A percentile compares a stretch with the other conserved stretches of the same genome.
These are phyloP conservation scores for Halictus quadricinctus DNA, from an alignment of 2,888 invertebrate species.

Conservation along the genomic window DNA sequence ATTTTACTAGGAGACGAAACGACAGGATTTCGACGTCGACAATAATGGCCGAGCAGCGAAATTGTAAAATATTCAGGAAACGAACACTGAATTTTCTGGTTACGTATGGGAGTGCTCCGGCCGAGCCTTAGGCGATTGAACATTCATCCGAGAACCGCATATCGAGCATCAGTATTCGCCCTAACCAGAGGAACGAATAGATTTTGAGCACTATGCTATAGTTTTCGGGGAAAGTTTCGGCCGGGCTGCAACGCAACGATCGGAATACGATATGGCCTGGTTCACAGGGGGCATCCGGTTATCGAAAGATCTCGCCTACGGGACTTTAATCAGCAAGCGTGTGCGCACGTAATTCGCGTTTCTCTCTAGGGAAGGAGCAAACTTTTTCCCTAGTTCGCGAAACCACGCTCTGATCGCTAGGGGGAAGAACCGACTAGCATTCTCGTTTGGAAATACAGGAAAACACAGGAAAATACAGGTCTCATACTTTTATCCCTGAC, in stretches of 20 bases:
- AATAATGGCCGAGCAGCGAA: not conserved
- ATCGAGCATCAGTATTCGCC: constrained; percentile 32
- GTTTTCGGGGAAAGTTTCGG: constrained; percentile 64
- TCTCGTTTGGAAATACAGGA: not conserved
- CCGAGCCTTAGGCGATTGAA: constrained; percentile 32
- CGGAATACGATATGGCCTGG: constrained; percentile 25
- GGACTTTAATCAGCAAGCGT: constrained; percentile 52
- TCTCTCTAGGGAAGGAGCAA: not conserved
- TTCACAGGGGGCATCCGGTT: constrained; percentile 48
- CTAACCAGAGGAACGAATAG: constrained; percentile 70
- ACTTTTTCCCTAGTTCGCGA: constrained; percentile 23
- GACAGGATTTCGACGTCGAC: not conserved
- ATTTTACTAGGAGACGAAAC: not conserved
- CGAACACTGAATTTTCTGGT: not conserved
- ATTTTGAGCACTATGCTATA: constrained; percentile 61
- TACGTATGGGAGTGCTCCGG: not conserved
- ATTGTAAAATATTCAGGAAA: not conserved
- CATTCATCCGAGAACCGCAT: constrained; percentile 70
- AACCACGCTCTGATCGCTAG: not conserved
- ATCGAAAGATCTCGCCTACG: constrained; percentile 50
- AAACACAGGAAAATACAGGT: not conserved
- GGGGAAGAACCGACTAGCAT: not conserved
- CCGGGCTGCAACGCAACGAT: constrained; percentile 33
- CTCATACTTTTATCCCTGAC: not conserved
- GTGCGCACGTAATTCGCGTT: constrained; percentile 52